These are phyloP conservation scores for Hippocampus abdominalis DNA, from an alignment of 2,113 vertebrate genomes.

Conservation along the genomic window DNA sequence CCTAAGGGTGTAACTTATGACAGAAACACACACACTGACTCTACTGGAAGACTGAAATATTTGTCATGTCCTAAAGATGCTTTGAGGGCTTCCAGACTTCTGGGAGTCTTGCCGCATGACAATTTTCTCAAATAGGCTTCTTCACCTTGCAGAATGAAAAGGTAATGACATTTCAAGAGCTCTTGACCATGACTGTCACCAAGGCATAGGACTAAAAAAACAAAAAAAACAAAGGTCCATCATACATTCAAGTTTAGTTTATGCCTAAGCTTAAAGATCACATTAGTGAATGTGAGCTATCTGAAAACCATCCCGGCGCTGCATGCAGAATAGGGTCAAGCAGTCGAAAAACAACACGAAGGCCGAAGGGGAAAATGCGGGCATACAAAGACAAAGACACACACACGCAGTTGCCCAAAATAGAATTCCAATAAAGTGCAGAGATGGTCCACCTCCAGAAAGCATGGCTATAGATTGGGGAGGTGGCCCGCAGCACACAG, in stretches of 20 bases:
- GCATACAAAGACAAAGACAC: background rate
- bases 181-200: slow-evolving; percentile 8
- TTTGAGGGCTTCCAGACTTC: slow-evolving; percentile 8
- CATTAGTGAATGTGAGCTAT: too few species aligned
- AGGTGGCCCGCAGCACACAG: slow-evolving; percentile 19
- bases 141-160: slow-evolving; percentile 18
- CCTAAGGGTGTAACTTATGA: background rate
- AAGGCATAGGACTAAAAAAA: background rate
- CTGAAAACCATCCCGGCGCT: too few species aligned
- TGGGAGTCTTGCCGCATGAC: slow-evolving; percentile 6
- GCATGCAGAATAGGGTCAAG: too few species aligned
- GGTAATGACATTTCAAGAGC: slow-evolving; percentile 34
- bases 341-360: background rate
- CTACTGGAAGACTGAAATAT: slow-evolving; percentile 3
- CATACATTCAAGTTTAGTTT: too few species aligned
- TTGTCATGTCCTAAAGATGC: slow-evolving; percentile 1
- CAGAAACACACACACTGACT: background rate
- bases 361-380: background rate
- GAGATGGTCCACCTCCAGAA: slow-evolving; percentile 2
- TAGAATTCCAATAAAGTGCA: background rate
- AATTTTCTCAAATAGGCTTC: slow-evolving; percentile 20
- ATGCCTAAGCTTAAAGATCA: too few species aligned
- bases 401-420: background rate
- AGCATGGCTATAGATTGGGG: slow-evolving; percentile 13
- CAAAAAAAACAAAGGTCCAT: background rate